Base-by-base conservation (phyloP, 2,113 vertebrate species). In the Peromyscus maniculatus region DNA sequence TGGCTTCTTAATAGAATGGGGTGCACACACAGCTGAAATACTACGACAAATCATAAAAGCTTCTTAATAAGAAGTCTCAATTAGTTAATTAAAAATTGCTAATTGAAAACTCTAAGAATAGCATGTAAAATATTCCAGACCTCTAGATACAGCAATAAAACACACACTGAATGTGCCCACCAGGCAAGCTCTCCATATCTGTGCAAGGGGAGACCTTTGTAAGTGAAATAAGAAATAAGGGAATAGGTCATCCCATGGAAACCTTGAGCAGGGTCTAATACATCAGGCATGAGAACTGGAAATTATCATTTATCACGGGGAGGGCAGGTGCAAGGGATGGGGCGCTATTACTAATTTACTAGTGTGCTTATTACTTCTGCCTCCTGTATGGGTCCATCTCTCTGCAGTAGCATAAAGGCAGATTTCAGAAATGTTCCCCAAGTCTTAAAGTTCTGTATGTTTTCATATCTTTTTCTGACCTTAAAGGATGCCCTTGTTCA, bases 71-170 rank as follows among this genome's bases (percentile, higher is more conserved):
- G 97, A 98, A 96, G 92, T 84, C 9, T 96, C 97, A 96, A 98
- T 97, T 98, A 97, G 97, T 97, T 98, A 97, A 98, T 98, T 98
- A 98, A 97, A 97, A 97, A 95, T 91, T 95, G 91, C 96, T 97
- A 97, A 98, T 97, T 97, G 97, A 97, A 98, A 98, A 97, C 77
- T 91, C 97, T 93, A 96, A 94, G 94, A 97, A 92, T 91, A 97
- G 95, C 94, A 69, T 79, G 88, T 97, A 95, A 97, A 97, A 97
- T 97, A 97, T 92, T 92, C 59, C 90, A 97, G 91, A 93, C 96
- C 90, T 96, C 69, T 52, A 95, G 90, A 88, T 49, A 89, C 9
- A 75, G 96, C 94, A 97, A 97, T 98, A 97, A 98, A 98, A 95
- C 87, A 96, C 11, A 1, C 43, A 94, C 31, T 92, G 87, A 87